Evolutionary conservation across 2,113 vertebrate species (phyloP).

Genomic region (Mesocricetus auratus): DNA sequence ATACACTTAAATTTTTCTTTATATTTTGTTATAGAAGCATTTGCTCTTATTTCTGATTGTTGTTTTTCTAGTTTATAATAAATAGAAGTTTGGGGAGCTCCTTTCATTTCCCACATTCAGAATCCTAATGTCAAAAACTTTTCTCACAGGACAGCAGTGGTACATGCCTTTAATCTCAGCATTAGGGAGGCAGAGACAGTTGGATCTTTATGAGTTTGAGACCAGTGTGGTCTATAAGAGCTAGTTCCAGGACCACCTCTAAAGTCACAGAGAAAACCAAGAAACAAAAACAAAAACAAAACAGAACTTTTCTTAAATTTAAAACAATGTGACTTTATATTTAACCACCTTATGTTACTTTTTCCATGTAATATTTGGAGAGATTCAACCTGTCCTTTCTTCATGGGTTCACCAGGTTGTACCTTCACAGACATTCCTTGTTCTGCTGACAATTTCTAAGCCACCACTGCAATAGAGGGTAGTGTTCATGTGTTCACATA

Average conservation of each 20-base stretch:
- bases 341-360: neutral
- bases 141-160: too few species aligned
- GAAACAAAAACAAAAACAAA: too few species aligned
- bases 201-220: too few species aligned
- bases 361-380: neutral
- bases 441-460: neutral
- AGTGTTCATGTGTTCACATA: too few species aligned
- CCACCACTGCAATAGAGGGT: neutral
- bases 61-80: neutral
- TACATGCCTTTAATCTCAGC: too few species aligned
- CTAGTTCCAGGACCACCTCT: too few species aligned
- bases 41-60: neutral
- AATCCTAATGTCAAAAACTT: neutral
- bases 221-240: too few species aligned
- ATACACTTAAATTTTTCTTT: neutral
- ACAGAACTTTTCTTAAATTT: too few species aligned
- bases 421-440: neutral
- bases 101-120: neutral
- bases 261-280: too few species aligned
- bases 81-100: neutral
- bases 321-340: neutral
- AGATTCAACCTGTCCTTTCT: neutral
- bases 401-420: neutral
- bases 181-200: too few species aligned
- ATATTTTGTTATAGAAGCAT: slow-evolving; percentile 16